Evolutionary conservation across 2,797 vertebrate genomes (phyloP), one percentile per base, ranked within the genome.

Genomic region (Siniperca undulata): DNA sequence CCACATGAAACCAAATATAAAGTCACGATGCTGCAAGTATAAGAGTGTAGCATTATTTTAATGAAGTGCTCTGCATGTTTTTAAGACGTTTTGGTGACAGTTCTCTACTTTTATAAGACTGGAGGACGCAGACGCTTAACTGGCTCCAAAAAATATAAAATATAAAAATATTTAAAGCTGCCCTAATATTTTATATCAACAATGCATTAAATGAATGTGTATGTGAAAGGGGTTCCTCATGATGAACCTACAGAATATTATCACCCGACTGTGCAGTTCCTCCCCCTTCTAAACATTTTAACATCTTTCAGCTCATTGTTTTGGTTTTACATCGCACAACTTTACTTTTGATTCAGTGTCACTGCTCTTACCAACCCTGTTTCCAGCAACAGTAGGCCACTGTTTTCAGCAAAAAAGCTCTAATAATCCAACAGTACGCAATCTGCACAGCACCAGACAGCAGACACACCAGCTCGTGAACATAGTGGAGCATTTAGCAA

Each of bases 1-100:
- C 16, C 78, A 55, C 8, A 3, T 60, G 48, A 70, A 22, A 62
- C 16, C 55, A 65, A 78, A 56, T 67, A 53, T 62, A 64, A 83
- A 61, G 9, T 65, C 30, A 62, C 7, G 7, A 61, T 73, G 38
- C 59, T 59, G 24, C 38, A n/a, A 70, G 14, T 7, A 19, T 70
- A 22, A 77, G 38, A 50, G 30, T 10, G 7, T 7, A 6, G 30
- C 24, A 22, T 66, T 44, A 68, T 70, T 76, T 60, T 61, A 70
- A 74, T 59, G 4, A 79, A 20, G 46, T n/a, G 7, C 16, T 55
- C 7, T 38, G 17, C 42, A 16, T 30, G 12, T 17, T 70, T 55
- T 58, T 7, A 60, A 24, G 7, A 22, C 9, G 9, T 70, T 75
- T 78, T 52, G 4, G 22, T 66, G 30, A 72, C 8, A 19, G 12